A percentile compares a stretch with the other conserved stretches of the same genome.
Conservation (phyloP, 2,888 invertebrate species). For the Coelinius sp. region DNA sequence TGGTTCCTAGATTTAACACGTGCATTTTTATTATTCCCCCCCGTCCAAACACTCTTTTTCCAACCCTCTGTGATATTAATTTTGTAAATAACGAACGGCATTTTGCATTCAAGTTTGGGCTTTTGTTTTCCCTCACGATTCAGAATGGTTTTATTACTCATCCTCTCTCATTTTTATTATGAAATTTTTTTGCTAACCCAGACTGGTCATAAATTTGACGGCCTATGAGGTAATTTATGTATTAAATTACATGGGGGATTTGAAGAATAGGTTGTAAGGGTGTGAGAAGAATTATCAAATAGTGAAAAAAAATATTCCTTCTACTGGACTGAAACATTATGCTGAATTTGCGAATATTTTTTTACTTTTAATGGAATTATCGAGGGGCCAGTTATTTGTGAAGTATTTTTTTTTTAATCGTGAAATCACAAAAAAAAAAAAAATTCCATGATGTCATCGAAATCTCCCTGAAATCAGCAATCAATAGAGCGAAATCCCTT, state of each 20-base stretch:
- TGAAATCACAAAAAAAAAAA: background rate
- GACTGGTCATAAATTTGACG: background rate
- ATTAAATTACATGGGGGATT: background rate
- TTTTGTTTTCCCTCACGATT: constrained; percentile 12
- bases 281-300: background rate
- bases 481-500: too few relatives aligned
- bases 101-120: constrained; percentile 20
- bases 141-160: background rate
- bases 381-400: background rate
- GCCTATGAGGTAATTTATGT: background rate
- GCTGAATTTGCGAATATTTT: background rate
- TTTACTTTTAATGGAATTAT: too few relatives aligned
- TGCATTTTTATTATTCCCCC: constrained; percentile 1
- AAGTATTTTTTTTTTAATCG: background rate
- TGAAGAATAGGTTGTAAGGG: background rate
- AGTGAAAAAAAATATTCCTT: background rate
- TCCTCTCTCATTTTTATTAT: constrained; percentile 11
- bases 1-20: constrained; percentile 44
- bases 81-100: constrained; percentile 7
- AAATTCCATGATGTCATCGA: too few relatives aligned
- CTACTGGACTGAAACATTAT: background rate
- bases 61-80: constrained; percentile 11
- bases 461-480: too few relatives aligned
- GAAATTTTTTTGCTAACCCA: constrained; percentile 13
- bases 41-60: background rate